Evolutionary conservation across 2,797 vertebrate genomes (phyloP), one percentile per base, ranked within the genome.

Genomic region (Phrynocephalus guinanensis): DNA sequence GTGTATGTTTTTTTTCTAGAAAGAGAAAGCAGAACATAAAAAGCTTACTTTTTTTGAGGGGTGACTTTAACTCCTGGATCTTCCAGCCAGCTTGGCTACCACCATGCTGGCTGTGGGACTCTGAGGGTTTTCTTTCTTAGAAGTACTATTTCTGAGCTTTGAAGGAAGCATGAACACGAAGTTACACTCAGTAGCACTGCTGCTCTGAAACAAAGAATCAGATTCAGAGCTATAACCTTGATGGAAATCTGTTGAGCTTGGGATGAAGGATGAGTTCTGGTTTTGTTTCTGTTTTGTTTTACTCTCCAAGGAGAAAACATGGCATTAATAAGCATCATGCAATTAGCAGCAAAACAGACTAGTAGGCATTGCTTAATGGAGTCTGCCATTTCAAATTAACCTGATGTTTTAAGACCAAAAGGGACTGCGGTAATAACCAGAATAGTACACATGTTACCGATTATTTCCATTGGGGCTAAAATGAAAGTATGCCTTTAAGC

Each of bases 271-370:
- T 89, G 87, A 90, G 91, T 93, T 93, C 82, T 89, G 89, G 30
- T 38, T 48, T 33, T 76, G 18, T 67, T 63, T 26, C 33, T 76
- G 24, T 76, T 93, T 96, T 95, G 50, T 63, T 79, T 83, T 79
- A 66, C 79, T 84, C 50, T 77, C 68, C 94, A 96, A 96, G 95
- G 94, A 84, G 63, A 93, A 93, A 93, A 88, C 92, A 86, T n/a
- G 60, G 50, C 79, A 94, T 91, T 91, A 93, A 94, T 93, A 95
- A 94, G 94, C 92, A 95, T 95, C 86, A 95, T 92, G 92, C 92
- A 96, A 96, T 97, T 96, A 97, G 90, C 93, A 87, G 92, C 90
- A 95, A 90, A 95, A 93, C 94, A 94, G 93, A 94, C 93, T 96
- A 94, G 95, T 91, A 95, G 88, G 75, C 82, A 90, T 87, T 95